Evolutionary conservation across 2,888 invertebrate genomes (phyloP).

Genomic region (Mechanitis messenoides): DNA sequence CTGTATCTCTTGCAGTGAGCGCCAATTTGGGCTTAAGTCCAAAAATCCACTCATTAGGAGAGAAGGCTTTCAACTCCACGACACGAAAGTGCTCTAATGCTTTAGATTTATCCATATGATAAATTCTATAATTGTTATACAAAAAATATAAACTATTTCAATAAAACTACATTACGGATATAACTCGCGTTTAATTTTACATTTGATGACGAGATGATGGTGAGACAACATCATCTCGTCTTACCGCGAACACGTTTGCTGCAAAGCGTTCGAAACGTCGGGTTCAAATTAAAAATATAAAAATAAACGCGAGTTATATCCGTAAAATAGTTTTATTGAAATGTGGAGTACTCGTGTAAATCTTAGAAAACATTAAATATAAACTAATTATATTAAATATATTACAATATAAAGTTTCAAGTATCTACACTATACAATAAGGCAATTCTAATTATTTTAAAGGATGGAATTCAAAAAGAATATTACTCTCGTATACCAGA

Average conservation of each 20-base stretch:
- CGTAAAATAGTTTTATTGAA: too few species aligned
- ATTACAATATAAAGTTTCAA: background rate
- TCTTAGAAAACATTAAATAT: too few species aligned
- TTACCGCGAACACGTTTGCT: too few species aligned
- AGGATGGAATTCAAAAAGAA: background rate
- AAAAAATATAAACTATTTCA: background rate
- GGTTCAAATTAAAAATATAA: too few species aligned
- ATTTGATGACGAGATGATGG: too few species aligned
- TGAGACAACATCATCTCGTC: too few species aligned
- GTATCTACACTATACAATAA: background rate
- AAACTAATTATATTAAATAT: too few species aligned
- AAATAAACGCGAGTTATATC: too few species aligned
- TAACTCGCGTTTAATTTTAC: too few species aligned
- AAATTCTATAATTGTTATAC: background rate
- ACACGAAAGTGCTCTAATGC: slow-evolving; percentile 15
- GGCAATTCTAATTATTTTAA: background rate
- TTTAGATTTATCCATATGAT: slow-evolving; percentile 9
- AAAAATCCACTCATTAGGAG: slow-evolving; percentile 14
- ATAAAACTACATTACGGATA: background rate
- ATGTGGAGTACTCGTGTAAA: too few species aligned
- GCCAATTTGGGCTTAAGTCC: slow-evolving; percentile 14
- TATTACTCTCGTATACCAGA: background rate
- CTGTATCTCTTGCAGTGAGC: background rate
- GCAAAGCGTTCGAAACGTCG: too few species aligned
- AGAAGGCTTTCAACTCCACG: slow-evolving; percentile 14